Base-by-base conservation (phyloP, 2,797 vertebrate species). In the Babyrousa celebensis region DNA sequence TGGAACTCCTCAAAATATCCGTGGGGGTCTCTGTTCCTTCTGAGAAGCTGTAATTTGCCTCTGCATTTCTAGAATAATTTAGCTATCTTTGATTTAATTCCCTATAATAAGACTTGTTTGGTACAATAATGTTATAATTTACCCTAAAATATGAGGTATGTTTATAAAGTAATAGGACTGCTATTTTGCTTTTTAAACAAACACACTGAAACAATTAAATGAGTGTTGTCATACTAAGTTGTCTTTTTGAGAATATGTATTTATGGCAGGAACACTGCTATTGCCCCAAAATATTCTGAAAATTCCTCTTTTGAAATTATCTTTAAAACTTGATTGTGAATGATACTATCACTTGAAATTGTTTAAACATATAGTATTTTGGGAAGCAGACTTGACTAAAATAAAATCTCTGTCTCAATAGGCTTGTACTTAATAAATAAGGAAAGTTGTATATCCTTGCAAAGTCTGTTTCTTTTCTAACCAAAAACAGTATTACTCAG, bases 61-160 rank as follows among this genome's bases (percentile, higher is more conserved):
- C 58, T 92, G 4, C 16, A 63, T 56, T 94, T 92, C 21, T 74
- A 67, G 27, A 93, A 18, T 95, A 88, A 88, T 94, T 90, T 91
- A 32, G 5, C 36, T 52, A 65, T 77, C 40, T 43, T 52, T 87
- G 52, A 91, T 65, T 77, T 90, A 89, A 72, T 94, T 56, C 86
- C 58, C 12, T 32, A 68, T 80, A 65, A n/a, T 62, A 94, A 89
- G 58, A 29, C 25, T 75, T 88, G 20, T 91, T 89, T 79, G 77
- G 23, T 78, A 21, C 6, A 91, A 65, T 65, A 82, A 65, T 85
- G 95, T 92, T 80, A 86, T 79, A 92, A 88, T 92, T 96, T 91
- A 88, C 21, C 18, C 15, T 82, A 40, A 88, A 88, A 74, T 67
- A 74, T 74, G 58, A 82, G 68, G 3, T 70, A 80, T 77, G 40